A percentile compares a stretch with the other conserved stretches of the same genome.
These are phyloP conservation scores for Nasonovia ribisnigri DNA, from an alignment of 2,888 invertebrate genomes.

Conservation along the genomic window DNA sequence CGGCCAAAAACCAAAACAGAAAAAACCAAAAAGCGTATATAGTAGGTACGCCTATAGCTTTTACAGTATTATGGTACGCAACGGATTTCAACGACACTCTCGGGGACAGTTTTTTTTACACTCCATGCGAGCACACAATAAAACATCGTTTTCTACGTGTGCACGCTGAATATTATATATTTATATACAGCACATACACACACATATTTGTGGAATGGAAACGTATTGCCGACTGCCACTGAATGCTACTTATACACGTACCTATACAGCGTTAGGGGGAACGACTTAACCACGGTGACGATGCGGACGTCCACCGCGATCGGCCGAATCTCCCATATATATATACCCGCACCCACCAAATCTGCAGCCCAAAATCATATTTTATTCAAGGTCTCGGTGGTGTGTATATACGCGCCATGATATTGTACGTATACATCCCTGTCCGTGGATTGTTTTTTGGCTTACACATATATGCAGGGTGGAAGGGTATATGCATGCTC, in stretches of 20 bases:
- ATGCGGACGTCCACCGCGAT: background rate
- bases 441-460: background rate
- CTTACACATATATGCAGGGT: background rate
- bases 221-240: background rate
- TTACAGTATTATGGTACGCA: background rate
- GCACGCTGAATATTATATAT: background rate
- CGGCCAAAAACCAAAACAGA: constrained; percentile 28
- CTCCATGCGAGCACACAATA: background rate
- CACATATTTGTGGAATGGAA: background rate
- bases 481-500: background rate
- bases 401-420: background rate
- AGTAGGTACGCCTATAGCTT: background rate
- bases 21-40: background rate
- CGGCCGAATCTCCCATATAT: background rate
- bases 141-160: constrained; percentile 21
- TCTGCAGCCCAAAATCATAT: constrained; percentile 1
- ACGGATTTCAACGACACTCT: constrained; percentile 36
- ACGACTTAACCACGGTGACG: background rate
- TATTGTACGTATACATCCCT: background rate
- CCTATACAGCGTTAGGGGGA: background rate
- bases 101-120: constrained; percentile 16
- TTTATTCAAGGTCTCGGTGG: constrained; percentile 3
- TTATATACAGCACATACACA: background rate
- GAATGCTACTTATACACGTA: background rate
- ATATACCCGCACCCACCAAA: background rate